phyloP scores from a whole-genome alignment of 1,140 invertebrate genomes.

The Asobara japonica region DNA sequence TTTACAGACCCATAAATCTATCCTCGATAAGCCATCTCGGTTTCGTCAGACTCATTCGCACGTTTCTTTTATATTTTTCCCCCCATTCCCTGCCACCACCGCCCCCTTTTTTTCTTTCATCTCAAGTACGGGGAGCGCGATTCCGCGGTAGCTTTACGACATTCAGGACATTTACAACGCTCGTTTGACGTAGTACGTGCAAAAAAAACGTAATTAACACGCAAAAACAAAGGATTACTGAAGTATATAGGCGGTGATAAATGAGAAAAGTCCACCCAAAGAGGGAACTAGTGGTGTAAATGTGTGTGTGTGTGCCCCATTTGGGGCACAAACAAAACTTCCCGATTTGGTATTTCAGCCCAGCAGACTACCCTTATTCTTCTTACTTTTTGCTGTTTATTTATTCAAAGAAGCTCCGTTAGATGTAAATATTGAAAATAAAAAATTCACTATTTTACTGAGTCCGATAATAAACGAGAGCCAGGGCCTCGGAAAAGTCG shows the following conservation, averaged over 20 bases:
- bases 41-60: slow-evolving; percentile 44
- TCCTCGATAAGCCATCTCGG: slow-evolving; percentile 46
- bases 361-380: no score
- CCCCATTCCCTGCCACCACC: no score
- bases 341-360: no score
- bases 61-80: slow-evolving; percentile 16
- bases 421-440: no score
- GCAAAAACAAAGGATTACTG: background rate
- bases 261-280: no score
- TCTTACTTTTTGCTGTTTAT: no score
- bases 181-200: background rate
- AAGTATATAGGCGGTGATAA: no score
- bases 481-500: slow-evolving; percentile 1
- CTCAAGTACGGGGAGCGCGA: background rate
- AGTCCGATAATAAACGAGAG: slow-evolving; percentile 11
- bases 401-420: no score
- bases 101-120: background rate
- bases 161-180: background rate
- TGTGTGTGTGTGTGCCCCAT: no score
- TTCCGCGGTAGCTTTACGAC: background rate
- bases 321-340: no score
- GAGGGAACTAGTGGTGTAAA: no score
- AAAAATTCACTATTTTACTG: no score
- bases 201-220: slow-evolving; percentile 1
- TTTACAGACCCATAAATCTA: slow-evolving; percentile 31